Evolutionary conservation across 53 echinoderm and acorn worm genomes (phyloP).

Genomic region (Astropecten irregularis): DNA sequence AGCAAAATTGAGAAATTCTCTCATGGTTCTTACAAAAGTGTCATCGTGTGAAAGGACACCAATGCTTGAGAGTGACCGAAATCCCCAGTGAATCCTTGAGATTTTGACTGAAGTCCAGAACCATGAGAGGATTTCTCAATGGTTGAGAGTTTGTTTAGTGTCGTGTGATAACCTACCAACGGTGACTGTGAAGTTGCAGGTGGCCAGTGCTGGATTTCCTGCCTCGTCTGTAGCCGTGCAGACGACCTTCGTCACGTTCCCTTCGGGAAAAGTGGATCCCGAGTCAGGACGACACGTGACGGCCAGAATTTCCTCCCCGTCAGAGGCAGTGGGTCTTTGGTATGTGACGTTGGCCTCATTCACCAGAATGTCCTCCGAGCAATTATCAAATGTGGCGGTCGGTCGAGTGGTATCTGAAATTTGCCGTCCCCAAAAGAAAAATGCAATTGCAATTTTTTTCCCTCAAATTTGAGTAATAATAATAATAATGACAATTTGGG

Average conservation of each 20-base stretch:
- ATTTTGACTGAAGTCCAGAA: no score
- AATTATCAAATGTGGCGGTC: neutral
- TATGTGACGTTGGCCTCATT: conserved; percentile 6
- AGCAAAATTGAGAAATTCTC: no score
- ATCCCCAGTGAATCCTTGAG: no score
- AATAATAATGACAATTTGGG: no score
- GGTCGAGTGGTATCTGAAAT: conserved; percentile 27
- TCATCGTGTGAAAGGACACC: no score
- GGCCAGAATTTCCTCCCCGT: neutral
- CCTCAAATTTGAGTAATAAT: no score
- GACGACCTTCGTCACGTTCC: neutral
- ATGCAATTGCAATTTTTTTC: no score
- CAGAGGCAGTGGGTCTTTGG: neutral
- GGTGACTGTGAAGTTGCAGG: neutral
- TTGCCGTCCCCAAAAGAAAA: no score
- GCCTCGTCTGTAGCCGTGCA: neutral
- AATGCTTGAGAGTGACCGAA: no score
- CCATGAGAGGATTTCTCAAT: no score
- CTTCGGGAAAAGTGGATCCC: neutral
- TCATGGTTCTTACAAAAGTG: no score
- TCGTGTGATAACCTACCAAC: neutral
- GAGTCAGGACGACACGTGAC: neutral
- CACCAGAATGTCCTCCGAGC: neutral
- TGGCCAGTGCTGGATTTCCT: neutral
- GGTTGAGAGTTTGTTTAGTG: no score